phyloP scores from a whole-genome alignment of 2,113 vertebrate genomes.

The Zootoca vivipara region DNA sequence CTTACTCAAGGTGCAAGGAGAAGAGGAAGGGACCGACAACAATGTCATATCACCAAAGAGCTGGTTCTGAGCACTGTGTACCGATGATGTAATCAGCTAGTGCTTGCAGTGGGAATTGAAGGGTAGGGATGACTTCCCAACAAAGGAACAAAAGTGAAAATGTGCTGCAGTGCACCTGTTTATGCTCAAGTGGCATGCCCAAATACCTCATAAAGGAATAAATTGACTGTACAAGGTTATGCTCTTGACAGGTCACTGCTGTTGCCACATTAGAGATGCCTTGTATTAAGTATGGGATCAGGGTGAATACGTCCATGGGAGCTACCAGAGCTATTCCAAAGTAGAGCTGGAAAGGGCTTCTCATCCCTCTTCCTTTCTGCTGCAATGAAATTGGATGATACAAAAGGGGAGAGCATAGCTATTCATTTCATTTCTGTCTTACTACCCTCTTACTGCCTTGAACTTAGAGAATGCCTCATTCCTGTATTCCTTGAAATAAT shows the following conservation, averaged over 20 bases:
- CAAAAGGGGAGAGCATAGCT: not conserved
- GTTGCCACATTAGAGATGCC: conserved; percentile 19
- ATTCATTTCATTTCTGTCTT: not conserved
- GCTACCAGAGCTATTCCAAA: not conserved
- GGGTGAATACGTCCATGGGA: conserved; percentile 51
- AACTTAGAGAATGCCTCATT: no score
- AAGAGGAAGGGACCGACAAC: not conserved
- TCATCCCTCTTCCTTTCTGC: not conserved
- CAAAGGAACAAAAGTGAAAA: conserved; percentile 52
- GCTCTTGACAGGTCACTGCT: conserved; percentile 47
- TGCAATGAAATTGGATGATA: not conserved
- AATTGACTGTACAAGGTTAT: conserved; percentile 58
- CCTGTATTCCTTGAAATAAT: not conserved
- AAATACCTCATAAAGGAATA: conserved; percentile 61
- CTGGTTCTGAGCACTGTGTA: conserved; percentile 61
- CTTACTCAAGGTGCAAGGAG: not conserved
- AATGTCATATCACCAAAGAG: conserved; percentile 34
- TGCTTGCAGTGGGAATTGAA: conserved; percentile 72
- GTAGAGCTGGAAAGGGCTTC: not conserved
- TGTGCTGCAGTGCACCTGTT: conserved; percentile 44
- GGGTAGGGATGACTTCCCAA: conserved; percentile 56
- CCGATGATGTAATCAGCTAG: conserved; percentile 66
- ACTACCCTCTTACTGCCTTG: not conserved
- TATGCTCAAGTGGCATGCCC: conserved; percentile 59
- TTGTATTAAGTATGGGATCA: conserved; percentile 60